Base-by-base conservation (phyloP, 2,797 vertebrate genomes). In the Danio tinwini region DNA sequence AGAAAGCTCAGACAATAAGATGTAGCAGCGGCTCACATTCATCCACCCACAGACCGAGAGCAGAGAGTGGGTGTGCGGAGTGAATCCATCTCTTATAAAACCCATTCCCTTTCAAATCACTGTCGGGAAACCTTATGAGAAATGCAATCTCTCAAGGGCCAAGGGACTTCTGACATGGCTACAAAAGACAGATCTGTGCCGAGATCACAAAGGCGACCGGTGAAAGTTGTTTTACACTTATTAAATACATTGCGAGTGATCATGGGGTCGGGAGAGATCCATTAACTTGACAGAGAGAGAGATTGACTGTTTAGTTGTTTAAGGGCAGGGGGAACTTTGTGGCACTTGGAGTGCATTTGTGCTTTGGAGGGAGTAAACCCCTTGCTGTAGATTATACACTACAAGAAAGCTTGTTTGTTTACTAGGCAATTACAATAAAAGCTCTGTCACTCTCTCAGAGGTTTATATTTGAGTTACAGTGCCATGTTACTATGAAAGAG, bases 51-150 rank as follows among this genome's bases (percentile, higher is more conserved):
- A 71, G 89, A 91, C 86, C 80, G 80, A 80, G 89, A 86, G 90
- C 45, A 90, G 92, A 86, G 92, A 89, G 93, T 94, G 92, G 92
- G 93, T 86, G 92, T 92, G 86, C 88, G 87, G 87, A 92, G 89
- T 91, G 80, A 90, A 89, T 88, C 86, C 85, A 88, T 88, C 88
- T 87, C 88, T 91, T 91, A 92, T 89, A 92, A 91, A 93, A 85
- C 84, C 88, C 82, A 85, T 86, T 86, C 85, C 87, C 81, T 89
- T 91, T 86, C 86, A 89, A 87, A 85, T 81, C 87, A 88, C 88
- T 84, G 88, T 89, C 90, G 89, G 87, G 82, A 90, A 85, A 88
- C 88, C 87, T 91, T 29, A 85, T 87, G 76, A 89, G 89, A 75
- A 92, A 93, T 88, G 88, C 86, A 88, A 87, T 91, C 86, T 87